These are phyloP conservation scores for Paelopatides confundens DNA, from an alignment of 53 echinoderm and acorn worm genomes.

Conservation along the genomic window DNA sequence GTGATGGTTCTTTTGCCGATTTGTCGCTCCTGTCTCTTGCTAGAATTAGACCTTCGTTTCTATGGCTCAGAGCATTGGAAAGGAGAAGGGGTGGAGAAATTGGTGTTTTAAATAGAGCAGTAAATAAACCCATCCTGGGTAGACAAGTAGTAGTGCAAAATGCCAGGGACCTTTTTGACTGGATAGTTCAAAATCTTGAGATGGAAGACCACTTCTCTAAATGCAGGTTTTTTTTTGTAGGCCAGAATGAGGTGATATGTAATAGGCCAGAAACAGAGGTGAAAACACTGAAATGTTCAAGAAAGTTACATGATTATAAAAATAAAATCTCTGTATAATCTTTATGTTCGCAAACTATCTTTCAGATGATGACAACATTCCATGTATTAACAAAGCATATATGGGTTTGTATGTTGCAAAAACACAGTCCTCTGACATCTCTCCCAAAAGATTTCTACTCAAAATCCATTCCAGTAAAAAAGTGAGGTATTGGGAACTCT, in stretches of 20 bases:
- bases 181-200: not conserved
- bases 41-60: conserved; percentile 48
- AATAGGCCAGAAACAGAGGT: conserved; percentile 46
- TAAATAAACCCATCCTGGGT: not conserved
- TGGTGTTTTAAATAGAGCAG: not conserved
- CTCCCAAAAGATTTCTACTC: no score
- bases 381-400: no score
- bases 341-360: no score
- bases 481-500: no score
- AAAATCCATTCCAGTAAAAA: no score
- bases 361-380: no score
- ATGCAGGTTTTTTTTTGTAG: conserved; percentile 50
- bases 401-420: no score
- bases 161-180: not conserved
- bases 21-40: not conserved
- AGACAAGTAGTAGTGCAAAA: not conserved
- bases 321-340: no score
- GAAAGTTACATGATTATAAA: no score
- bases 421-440: no score
- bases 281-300: conserved; percentile 42
- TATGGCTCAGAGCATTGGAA: no score
- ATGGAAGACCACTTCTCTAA: not conserved
- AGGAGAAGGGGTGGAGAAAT: not conserved
- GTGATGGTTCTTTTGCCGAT: conserved; percentile 66
- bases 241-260: conserved; percentile 26